These are phyloP conservation scores for Gnatocerus cornutus DNA, from an alignment of 2,888 invertebrate species.

Conservation along the genomic window DNA sequence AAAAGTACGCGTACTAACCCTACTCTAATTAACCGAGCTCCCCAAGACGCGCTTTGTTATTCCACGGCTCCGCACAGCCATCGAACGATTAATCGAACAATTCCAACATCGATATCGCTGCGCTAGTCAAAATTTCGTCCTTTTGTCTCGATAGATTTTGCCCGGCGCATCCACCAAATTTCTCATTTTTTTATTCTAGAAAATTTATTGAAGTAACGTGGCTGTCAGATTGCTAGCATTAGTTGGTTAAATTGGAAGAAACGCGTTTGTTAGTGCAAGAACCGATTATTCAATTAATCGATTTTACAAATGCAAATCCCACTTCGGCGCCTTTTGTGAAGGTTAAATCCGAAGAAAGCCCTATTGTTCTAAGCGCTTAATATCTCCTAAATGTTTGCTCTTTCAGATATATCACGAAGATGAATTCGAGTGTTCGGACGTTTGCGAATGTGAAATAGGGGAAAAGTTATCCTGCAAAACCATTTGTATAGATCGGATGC, in stretches of 20 bases:
- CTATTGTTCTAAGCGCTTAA: constrained; percentile 31
- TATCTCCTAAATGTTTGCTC: constrained; percentile 48
- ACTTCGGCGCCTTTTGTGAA: constrained; percentile 1
- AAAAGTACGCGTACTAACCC: constrained; percentile 23
- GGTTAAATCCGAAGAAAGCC: constrained; percentile 5
- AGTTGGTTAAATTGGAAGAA: too few species aligned
- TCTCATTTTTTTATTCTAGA: too few species aligned
- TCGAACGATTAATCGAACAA: constrained; percentile 16
- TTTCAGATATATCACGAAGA: constrained; percentile 86
- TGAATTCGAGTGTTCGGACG: constrained; percentile 91
- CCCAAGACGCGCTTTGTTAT: constrained; percentile 35
- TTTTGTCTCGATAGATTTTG: too few species aligned
- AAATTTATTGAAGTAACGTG: too few species aligned
- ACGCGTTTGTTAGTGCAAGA: not conserved
- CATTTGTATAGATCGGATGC: constrained; percentile 89
- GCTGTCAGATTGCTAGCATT: too few species aligned
- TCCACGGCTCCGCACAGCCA: constrained; percentile 8
- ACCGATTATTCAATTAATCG: constrained; percentile 23
- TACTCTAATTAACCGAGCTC: constrained; percentile 29
- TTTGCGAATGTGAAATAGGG: constrained; percentile 88
- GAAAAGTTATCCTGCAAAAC: constrained; percentile 89
- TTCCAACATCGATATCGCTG: not conserved
- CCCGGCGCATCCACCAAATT: too few species aligned
- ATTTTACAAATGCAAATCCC: constrained; percentile 15
- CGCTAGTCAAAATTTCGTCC: too few species aligned